Conservation (phyloP, 1,140 invertebrate genomes). For the Drosophila lacteicornis region DNA sequence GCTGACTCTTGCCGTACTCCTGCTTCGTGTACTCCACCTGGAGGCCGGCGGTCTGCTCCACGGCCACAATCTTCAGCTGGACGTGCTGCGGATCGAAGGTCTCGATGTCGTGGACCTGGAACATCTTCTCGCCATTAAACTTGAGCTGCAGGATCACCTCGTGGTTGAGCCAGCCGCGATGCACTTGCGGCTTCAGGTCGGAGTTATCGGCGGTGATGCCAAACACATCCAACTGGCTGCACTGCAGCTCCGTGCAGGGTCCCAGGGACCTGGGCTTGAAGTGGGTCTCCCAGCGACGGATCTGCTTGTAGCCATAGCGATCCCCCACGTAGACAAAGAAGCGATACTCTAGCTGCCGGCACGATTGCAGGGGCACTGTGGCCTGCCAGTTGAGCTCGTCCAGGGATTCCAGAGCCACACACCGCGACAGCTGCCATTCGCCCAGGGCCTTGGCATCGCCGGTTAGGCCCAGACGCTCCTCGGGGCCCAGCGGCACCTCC, state of each 20-base stretch:
- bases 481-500: conserved; percentile 56
- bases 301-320: conserved; percentile 82
- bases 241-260: conserved; percentile 48
- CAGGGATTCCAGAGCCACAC: conserved; percentile 72
- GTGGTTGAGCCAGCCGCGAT: conserved; percentile 92
- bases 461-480: conserved; percentile 85
- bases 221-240: conserved; percentile 85
- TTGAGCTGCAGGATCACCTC: conserved; percentile 93
- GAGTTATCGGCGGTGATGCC: conserved; percentile 72
- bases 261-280: conserved; percentile 86
- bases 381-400: conserved; percentile 84
- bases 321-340: conserved; percentile 88
- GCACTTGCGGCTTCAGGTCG: conserved; percentile 86
- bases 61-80: conserved; percentile 67
- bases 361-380: conserved; percentile 86
- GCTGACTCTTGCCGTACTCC: conserved; percentile 68
- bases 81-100: conserved; percentile 80
- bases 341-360: conserved; percentile 88
- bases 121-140: conserved; percentile 86
- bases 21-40: conserved; percentile 74
- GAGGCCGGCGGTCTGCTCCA: conserved; percentile 70
- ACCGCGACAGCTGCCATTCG: conserved; percentile 85
- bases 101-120: conserved; percentile 81
- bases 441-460: conserved; percentile 85
- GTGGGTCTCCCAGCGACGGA: conserved; percentile 91